phyloP scores from a whole-genome alignment of 2,113 vertebrate species.

The Centrocercus urophasianus region DNA sequence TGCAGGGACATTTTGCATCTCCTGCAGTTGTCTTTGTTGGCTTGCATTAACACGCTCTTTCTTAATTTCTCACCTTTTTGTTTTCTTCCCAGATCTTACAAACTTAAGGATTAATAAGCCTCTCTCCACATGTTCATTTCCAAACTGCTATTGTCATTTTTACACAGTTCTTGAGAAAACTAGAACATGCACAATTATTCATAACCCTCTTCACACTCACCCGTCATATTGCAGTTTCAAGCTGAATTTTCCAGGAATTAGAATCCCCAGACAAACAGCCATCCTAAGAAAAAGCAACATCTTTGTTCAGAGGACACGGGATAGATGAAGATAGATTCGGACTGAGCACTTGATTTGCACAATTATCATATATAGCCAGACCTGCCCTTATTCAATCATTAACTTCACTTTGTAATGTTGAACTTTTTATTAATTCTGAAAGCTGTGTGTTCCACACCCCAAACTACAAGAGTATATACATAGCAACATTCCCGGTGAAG shows the following conservation, averaged over 20 bases:
- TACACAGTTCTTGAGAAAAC: background rate
- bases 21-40: background rate
- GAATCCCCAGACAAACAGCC: constrained; percentile 5
- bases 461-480: background rate
- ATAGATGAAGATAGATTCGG: background rate
- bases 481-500: background rate
- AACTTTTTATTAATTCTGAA: background rate
- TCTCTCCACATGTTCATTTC: background rate
- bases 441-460: background rate
- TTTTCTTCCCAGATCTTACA: background rate
- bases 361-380: background rate
- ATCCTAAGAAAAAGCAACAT: constrained; percentile 42
- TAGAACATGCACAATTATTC: background rate
- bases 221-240: constrained; percentile 7
- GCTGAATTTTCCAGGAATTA: constrained; percentile 53
- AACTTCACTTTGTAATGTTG: background rate
- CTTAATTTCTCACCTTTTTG: background rate
- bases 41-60: background rate
- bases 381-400: constrained; percentile 24
- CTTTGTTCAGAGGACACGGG: background rate
- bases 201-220: background rate
- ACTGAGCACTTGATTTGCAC: background rate
- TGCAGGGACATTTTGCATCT: background rate
- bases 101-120: background rate
- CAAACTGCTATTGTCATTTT: background rate